phyloP scores from a whole-genome alignment of 2,888 invertebrate genomes.

The Bursaphelenchus okinawaensis region DNA sequence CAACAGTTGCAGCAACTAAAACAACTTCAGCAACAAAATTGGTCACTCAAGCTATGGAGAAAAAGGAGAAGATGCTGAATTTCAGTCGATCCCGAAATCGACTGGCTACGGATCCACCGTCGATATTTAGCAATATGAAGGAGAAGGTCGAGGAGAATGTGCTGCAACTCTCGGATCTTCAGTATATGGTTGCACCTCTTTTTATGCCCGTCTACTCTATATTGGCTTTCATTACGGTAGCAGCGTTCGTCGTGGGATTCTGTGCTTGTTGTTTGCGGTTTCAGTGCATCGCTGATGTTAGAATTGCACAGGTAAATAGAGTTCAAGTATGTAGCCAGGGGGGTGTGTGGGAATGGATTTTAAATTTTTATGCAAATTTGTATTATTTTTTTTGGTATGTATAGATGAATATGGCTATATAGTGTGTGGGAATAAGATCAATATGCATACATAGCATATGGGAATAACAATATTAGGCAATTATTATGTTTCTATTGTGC shows the following conservation, averaged over 20 bases:
- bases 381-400: too few species aligned
- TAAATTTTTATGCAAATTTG: too few species aligned
- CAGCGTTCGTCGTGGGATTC: slow-evolving; percentile 29
- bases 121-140: neutral
- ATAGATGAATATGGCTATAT: too few species aligned
- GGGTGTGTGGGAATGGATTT: too few species aligned
- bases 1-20: slow-evolving; percentile 16
- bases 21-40: slow-evolving; percentile 16
- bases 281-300: slow-evolving; percentile 24
- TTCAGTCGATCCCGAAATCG: slow-evolving; percentile 6
- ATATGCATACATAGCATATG: too few species aligned
- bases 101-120: slow-evolving; percentile 7
- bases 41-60: neutral
- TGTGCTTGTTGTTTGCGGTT: slow-evolving; percentile 32
- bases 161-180: neutral
- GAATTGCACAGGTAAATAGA: slow-evolving; percentile 31
- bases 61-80: slow-evolving; percentile 1
- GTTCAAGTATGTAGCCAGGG: too few species aligned
- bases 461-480: too few species aligned
- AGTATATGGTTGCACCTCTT: slow-evolving; percentile 16
- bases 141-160: neutral
- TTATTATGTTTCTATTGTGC: too few species aligned
- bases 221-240: slow-evolving; percentile 10
- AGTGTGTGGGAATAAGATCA: too few species aligned
- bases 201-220: too few species aligned